Percentiles rank a stretch among this genome's conserved stretches.
Evolutionary conservation across 2,888 invertebrate species (phyloP).

Genomic region (Osmoderma eremita): DNA sequence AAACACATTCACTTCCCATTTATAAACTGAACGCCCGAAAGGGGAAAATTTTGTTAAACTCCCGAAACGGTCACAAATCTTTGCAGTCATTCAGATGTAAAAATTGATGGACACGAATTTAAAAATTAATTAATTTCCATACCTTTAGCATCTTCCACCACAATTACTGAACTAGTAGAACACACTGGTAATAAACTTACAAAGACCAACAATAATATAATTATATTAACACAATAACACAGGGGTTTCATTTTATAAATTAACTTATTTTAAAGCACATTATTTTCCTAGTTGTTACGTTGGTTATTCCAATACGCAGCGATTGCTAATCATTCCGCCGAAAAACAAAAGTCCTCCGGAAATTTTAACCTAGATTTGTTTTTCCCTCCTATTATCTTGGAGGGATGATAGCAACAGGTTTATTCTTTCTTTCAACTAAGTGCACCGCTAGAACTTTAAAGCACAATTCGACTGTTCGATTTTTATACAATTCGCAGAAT

Average conservation of each 20-base stretch:
- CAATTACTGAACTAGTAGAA: constrained; percentile 51
- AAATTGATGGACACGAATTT: constrained; percentile 9
- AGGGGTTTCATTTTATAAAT: constrained; percentile 51
- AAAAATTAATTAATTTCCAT: constrained; percentile 24
- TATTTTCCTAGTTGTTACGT: constrained; percentile 5
- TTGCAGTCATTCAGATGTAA: constrained; percentile 2
- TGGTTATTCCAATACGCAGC: too few relatives aligned
- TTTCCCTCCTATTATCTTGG: too few relatives aligned
- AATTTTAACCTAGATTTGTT: too few relatives aligned
- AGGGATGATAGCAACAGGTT: too few relatives aligned
- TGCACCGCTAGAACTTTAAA: background rate
- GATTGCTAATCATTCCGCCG: too few relatives aligned
- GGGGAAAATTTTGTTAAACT: too few relatives aligned
- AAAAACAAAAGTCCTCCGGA: too few relatives aligned
- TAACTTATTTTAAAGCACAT: constrained; percentile 32
- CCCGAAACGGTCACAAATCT: too few relatives aligned
- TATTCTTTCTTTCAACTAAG: background rate
- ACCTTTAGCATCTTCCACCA: constrained; percentile 61
- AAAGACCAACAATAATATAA: constrained; percentile 52
- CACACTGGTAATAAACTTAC: constrained; percentile 43
- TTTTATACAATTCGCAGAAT: constrained; percentile 48
- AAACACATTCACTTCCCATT: too few relatives aligned
- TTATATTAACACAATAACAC: constrained; percentile 42
- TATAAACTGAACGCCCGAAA: too few relatives aligned
- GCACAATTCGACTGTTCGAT: constrained; percentile 28